Evolutionary conservation across 2,113 vertebrate species (phyloP).

Genomic region (Notothenia coriiceps): DNA sequence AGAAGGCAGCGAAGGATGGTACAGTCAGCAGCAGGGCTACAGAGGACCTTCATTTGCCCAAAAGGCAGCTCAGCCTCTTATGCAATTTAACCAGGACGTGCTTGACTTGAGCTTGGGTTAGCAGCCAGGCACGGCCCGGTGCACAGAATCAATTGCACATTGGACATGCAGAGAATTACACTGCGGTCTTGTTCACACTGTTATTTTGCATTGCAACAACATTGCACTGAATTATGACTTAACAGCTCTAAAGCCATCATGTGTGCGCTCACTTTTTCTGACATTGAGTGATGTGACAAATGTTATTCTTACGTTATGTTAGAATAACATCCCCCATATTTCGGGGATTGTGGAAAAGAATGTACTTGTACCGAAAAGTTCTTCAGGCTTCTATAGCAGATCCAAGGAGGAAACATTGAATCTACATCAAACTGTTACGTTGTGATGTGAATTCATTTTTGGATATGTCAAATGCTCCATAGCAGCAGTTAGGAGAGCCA

Average conservation of each 20-base stretch:
- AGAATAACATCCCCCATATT: neutral
- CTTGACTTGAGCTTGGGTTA: constrained; percentile 72
- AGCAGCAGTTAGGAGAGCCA: neutral
- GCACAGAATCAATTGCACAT: constrained; percentile 73
- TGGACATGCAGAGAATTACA: constrained; percentile 49
- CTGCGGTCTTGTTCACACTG: constrained; percentile 47
- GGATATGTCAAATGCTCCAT: neutral
- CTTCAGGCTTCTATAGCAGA: neutral
- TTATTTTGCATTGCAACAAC: constrained; percentile 47
- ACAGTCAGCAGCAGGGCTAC: constrained; percentile 65
- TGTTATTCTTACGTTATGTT: constrained; percentile 1
- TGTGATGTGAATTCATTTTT: constrained; percentile 6
- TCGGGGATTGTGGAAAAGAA: neutral
- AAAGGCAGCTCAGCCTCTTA: constrained; percentile 75
- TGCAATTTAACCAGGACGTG: constrained; percentile 76
- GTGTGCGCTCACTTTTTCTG: neutral
- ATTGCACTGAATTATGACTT: constrained; percentile 40
- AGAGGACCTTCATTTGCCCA: constrained; percentile 75
- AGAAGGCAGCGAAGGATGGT: constrained; percentile 56
- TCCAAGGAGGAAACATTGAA: neutral
- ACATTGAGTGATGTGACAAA: neutral
- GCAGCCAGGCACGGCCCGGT: constrained; percentile 31
- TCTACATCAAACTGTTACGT: neutral
- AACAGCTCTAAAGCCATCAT: constrained; percentile 14
- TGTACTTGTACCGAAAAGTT: neutral